Conservation (phyloP, 2,888 invertebrate species). For the Pyrrhia umbra region DNA sequence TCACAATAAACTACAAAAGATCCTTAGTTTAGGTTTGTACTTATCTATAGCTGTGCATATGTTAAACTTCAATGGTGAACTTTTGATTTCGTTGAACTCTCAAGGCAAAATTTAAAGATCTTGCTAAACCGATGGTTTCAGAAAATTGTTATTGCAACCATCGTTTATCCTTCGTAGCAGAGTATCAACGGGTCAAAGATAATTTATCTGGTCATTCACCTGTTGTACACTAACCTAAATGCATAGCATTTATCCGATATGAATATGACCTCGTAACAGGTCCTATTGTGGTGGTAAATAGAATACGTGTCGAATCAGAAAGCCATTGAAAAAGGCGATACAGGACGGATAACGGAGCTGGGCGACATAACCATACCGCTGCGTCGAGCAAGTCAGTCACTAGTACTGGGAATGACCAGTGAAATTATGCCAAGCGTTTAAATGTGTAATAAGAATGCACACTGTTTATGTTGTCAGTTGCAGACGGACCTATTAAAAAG, state of each 20-base stretch:
- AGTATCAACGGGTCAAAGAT: conserved; percentile 33
- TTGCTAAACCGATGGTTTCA: conserved; percentile 42
- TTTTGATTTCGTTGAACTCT: conserved; percentile 54
- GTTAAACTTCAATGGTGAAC: conserved; percentile 27
- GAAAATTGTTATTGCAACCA: conserved; percentile 56
- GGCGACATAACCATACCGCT: conserved; percentile 62
- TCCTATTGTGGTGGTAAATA: conserved; percentile 82
- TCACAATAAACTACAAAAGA: conserved; percentile 4
- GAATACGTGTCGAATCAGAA: conserved; percentile 88
- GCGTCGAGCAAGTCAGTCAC: conserved; percentile 70
- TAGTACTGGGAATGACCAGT: conserved; percentile 70
- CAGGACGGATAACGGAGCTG: conserved; percentile 83
- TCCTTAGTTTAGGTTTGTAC: not conserved
- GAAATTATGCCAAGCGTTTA: conserved; percentile 47
- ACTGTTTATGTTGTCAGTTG: conserved; percentile 16
- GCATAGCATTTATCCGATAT: conserved; percentile 79
- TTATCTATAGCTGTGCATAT: not conserved
- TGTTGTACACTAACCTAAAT: conserved; percentile 82
- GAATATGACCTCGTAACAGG: conserved; percentile 83
- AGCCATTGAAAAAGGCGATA: conserved; percentile 86
- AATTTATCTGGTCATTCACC: conserved; percentile 78
- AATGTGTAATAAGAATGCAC: conserved; percentile 42
- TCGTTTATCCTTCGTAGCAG: conserved; percentile 45
- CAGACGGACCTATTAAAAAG: conserved; percentile 7
- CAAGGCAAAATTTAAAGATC: conserved; percentile 46